Base-by-base conservation (phyloP, 2,797 vertebrate genomes). In the Xiphorhynchus erythropygius region DNA sequence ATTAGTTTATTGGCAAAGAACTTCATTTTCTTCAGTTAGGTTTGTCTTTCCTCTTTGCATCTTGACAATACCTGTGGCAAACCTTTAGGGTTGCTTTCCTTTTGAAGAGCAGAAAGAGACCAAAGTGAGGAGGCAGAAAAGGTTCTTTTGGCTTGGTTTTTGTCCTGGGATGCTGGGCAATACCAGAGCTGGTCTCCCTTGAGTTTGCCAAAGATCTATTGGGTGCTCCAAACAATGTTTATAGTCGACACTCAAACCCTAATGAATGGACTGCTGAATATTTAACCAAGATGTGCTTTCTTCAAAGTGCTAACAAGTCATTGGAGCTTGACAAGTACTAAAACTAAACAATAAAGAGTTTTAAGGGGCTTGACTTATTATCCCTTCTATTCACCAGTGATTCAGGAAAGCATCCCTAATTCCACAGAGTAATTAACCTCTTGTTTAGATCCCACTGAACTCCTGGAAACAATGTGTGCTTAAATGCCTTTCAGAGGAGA, bases 191-290 rank as follows among this genome's bases (percentile, higher is more conserved):
- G 22, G 13, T 71, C 50, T 93, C 60, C 65, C 46, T 80, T 59
- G 39, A 75, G 69, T 63, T 81, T 86, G 39, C 52, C 87, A 75
- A 46, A 95, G 70, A 91, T 73, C 73, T 87, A 42, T 42, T 67
- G 62, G 67, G 87, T 94, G 73, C 79, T 90, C 90, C 44, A 57
- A 80, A 88, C 5, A 0, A 84, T 87, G 92, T 91, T 92, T 93
- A 93, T 33, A 88, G 82, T 56, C 7, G 0, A 71, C 84, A 81
- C 52, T 95, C 76, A 93, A 87, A 87, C 49, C 74, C 78, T 91
- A 92, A 86, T 79, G 79, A 96, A 96, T 73, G 77, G 80, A 70
- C 70, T 94, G 91, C n/a, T 94, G 96, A 95, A 91, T 95, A 93
- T 94, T 96, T 94, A 93, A 91, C 82, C 80, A 91, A 89, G 68